These are phyloP conservation scores for Ceratotherium simum DNA, from an alignment of 2,113 vertebrate genomes.

Conservation along the genomic window DNA sequence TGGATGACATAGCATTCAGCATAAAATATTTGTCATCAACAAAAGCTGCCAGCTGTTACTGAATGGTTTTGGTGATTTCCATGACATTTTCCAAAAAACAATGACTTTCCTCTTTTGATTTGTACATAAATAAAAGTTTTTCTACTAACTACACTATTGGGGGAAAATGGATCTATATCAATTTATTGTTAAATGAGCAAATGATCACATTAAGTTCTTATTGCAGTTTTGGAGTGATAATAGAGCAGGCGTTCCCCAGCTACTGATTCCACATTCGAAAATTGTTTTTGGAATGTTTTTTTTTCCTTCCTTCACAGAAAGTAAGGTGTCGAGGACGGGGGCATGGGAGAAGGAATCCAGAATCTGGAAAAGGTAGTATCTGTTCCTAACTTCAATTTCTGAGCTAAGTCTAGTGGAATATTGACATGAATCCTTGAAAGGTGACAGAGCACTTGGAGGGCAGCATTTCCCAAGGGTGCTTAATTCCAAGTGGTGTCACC, in stretches of 20 bases:
- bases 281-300: background rate
- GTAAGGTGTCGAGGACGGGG: background rate
- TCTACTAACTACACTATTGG: background rate
- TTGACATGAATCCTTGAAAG: background rate
- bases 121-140: constrained; percentile 49
- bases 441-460: background rate
- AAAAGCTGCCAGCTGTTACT: background rate
- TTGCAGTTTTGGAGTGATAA: background rate
- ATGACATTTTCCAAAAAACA: background rate
- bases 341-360: background rate
- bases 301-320: background rate
- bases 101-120: constrained; percentile 10
- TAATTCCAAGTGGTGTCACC: background rate
- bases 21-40: background rate
- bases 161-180: background rate
- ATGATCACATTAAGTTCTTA: background rate
- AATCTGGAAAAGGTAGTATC: background rate
- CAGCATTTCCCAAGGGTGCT: background rate
- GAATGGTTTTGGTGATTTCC: constrained; percentile 12
- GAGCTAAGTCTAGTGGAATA: background rate
- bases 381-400: background rate
- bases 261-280: background rate
- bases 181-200: constrained; percentile 24
- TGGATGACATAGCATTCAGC: background rate
- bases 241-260: background rate